Evolutionary conservation across 37 sponge, comb jelly and placozoan genomes (phyloP).

Genomic region (Dysidea cf. avara): DNA sequence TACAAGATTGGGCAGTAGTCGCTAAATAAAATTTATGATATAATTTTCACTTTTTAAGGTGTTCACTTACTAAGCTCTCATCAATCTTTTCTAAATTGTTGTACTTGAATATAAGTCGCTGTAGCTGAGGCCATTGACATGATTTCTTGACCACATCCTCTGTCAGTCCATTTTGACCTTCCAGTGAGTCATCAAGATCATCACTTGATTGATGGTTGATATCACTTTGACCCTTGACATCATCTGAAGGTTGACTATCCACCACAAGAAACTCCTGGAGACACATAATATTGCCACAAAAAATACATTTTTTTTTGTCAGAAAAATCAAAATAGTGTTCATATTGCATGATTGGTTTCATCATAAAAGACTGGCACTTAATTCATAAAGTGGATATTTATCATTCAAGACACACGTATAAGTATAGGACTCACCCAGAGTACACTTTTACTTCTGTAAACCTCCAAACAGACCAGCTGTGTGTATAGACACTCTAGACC

Average conservation of each 20-base stretch:
- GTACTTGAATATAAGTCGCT: conserved; percentile 37
- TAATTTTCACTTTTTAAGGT: too few relatives aligned
- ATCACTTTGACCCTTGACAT: too few relatives aligned
- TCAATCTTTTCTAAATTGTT: conserved; percentile 42
- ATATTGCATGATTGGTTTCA: too few relatives aligned
- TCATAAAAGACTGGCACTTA: too few relatives aligned
- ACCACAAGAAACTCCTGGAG: conserved; percentile 3
- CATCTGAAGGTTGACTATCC: not conserved
- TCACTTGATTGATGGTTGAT: too few relatives aligned
- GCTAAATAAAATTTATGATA: conserved; percentile 16
- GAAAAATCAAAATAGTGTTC: too few relatives aligned
- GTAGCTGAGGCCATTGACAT: conserved; percentile 20
- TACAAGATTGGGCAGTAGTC: conserved; percentile 26
- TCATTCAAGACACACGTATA: too few relatives aligned
- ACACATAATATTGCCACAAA: conserved; percentile 1
- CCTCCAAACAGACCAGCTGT: conserved; percentile 34
- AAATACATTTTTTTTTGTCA: not conserved
- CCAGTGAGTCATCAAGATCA: too few relatives aligned
- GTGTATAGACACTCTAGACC: conserved; percentile 10
- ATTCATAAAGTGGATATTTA: too few relatives aligned
- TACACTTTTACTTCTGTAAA: conserved; percentile 18
- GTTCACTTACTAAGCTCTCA: conserved; percentile 40
- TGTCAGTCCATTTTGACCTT: too few relatives aligned
- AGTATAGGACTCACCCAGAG: conserved; percentile 35
- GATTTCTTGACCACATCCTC: not conserved